Base-by-base conservation (phyloP, 2,888 invertebrate species). In the Rhynchonema sp. region DNA sequence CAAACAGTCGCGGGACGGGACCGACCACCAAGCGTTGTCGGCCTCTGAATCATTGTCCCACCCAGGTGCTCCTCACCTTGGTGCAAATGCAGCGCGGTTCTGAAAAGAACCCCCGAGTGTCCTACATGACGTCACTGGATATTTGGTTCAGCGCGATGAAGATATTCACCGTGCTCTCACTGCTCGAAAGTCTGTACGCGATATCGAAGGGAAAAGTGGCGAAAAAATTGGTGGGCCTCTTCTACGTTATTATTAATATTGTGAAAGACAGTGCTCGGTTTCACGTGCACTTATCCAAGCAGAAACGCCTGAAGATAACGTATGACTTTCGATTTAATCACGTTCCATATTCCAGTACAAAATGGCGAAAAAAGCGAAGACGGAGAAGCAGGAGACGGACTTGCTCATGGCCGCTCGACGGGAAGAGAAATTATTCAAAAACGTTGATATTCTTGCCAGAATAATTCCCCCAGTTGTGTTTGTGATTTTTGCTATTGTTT, bases 71-170 rank as follows among this genome's bases (percentile, higher is more conserved):
- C 3, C 65, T 71, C 2, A 68, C 70, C 1, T 63, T 71, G 30
- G 70, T 69, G 25, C 70, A 71, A 63, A 2, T 58, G 52, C 58
- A 58, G 29, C 58, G 49, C 69, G 71, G 69, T 69, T 68, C 68
- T 6, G 69, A 69, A 56, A 59, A 65, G 56, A 66, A 67, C 46
- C 65, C 69, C 23, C 61, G 66, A n/a, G 66, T 65, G 23, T 67
- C 68, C 2, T 70, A 70, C 59, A 61, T 70, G 57, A 70, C 70
- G 1, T 67, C 69, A 1, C 65, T 70, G 56, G 69, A 70, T 57
- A 64, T 67, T 54, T 70, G 70, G 70, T 70, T 69, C 59, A 66
- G 63, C 2, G 68, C 64, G 9, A 66, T 67, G 67, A 66, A 66
- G 56, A 54, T 61, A 2, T 71, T 70, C 61, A 66, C 66, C 2